Base-by-base conservation (phyloP, 2,888 invertebrate species). In the Dasypolia templi region DNA sequence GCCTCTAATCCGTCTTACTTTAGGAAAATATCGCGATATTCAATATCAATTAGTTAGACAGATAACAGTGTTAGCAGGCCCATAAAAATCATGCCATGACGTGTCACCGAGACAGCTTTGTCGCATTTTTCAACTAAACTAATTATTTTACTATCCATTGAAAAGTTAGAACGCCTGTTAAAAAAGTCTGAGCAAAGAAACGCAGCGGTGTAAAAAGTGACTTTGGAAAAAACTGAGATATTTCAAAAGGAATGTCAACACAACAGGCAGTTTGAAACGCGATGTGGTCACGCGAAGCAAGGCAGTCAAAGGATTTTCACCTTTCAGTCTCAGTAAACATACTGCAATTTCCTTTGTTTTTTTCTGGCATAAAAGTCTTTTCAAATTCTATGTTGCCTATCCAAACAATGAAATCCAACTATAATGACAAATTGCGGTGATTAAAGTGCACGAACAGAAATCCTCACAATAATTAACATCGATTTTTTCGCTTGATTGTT, bases 41-140 rank as follows among this genome's bases (percentile, higher is more conserved):
- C 90, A 90, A 90, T 90, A 91, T 92, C 93, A 94, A 94, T 94
- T 93, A 93, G 89, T 90, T 86, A 90, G 85, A 89, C 71, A 92
- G 93, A 94, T 94, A 94, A 90, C 88, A 86, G 79, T 86, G 90
- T 83, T 85, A 91, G 91, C 89, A 88, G 86, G 77, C 87, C 90
- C 85, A 91, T 92, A 91, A 92, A 91, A 92, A 87, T 89, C 89
- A 81, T 74, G 81, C 76, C 83, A 77, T 77, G 79, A 69, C 81
- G 75, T 79, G 85, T 85, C 81, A 84, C 75, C 77, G 42, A n/a
- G 62, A 65, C 72, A 70, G 44, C 67, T 74, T 72, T 61, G 51
- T 67, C 66, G 72, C 73, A 78, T 86, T 82, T 81, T 79, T 78
- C 68, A 83, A 82, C 74, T 56, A 77, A 82, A 81, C 75, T 71